Base-by-base conservation (phyloP, 2,888 invertebrate genomes). In the Tipula helvola region DNA sequence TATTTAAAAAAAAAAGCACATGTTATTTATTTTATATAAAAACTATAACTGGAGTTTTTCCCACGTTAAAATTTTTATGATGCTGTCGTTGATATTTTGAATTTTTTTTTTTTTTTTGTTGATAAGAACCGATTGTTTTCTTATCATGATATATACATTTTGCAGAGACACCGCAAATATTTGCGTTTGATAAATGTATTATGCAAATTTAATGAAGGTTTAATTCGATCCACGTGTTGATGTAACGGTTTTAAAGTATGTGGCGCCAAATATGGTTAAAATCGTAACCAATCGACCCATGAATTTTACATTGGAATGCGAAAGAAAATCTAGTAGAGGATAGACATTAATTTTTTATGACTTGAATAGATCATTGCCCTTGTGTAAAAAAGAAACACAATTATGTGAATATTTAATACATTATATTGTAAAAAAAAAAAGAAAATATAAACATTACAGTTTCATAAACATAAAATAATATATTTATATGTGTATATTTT, bases 331-430 rank as follows among this genome's bases (percentile, higher is more conserved):
- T 42, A 28, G 1, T 28, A 28, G n/a, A n/a, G n/a, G n/a, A 28
- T 86, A 86, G 41, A 86, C 13, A 52, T n/a, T 52, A 12, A n/a
- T 52, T 28, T 52, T 86, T 83, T 86, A 83, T 86, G 86, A 83
- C 36, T 44, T 83, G 83, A 86, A 44, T 86, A 83, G 86, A 86
- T 86, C 86, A 86, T 86, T 86, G 86, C 86, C 86, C 86, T 86
- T 86, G 86, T 83, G 47, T 12, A 52, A 52, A 13, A 52, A 52
- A 52, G n/a, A 52, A 28, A 41, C 10, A 41, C 41, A 28, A 28
- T 28, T 28, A 28, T 28, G 41, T 8, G 41, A 41, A 41, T 28
- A 28, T 28, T 28, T 28, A 28, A 28, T 41, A 41, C 41, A 41
- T 41, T 8, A 5, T 8, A 41, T 41, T 41, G 41, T 41, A 41